Evolutionary conservation across 2,113 vertebrate species (phyloP), one percentile per base, ranked within the genome.

Genomic region (Calcarius ornatus): DNA sequence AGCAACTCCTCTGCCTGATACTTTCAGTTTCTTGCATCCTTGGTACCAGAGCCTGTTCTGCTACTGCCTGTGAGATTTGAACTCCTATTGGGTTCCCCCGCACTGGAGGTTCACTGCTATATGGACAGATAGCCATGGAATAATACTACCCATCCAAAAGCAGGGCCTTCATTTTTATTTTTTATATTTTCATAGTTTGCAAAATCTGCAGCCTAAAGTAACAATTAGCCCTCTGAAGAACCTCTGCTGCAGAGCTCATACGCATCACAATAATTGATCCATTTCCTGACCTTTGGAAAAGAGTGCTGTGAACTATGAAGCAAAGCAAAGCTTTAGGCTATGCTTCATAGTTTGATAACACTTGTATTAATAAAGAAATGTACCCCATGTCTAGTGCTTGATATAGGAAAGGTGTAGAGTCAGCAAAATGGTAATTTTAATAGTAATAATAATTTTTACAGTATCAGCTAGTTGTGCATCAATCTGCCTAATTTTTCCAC

Each of bases 371-470:
- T 92, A 95, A 91, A 79, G 69, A 88, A 91, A 81, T 28, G 66
- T 28, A 42, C 56, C 47, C 70, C 57, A 5, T 37, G 51, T 59
- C 64, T 91, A 87, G 86, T 86, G 60, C 40, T 48, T 89, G 78
- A 85, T 64, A 60, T 15, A 72, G 28, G 38, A 93, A 96, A 93
- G 33, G 37, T 80, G 68, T 24, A n/a, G 81, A 85, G 75, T 95
- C 95, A 96, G 92, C 92, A 91, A 81, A 84, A 90, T 64, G 65
- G 80, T 94, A 93, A 96, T 87, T 90, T 91, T 92, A 93, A 89
- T 82, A 84, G 80, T 45, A 65, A 65, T 51, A 83, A 53, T 38
- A 79, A 88, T 90, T 77, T 82, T 83, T 75, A 83, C 25, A 50
- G 42, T 30, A 57, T 50, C 50, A 73, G 66, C 64, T 89, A 57